These are phyloP conservation scores for Lanius collurio DNA, from an alignment of 2,113 vertebrate genomes.

Conservation along the genomic window DNA sequence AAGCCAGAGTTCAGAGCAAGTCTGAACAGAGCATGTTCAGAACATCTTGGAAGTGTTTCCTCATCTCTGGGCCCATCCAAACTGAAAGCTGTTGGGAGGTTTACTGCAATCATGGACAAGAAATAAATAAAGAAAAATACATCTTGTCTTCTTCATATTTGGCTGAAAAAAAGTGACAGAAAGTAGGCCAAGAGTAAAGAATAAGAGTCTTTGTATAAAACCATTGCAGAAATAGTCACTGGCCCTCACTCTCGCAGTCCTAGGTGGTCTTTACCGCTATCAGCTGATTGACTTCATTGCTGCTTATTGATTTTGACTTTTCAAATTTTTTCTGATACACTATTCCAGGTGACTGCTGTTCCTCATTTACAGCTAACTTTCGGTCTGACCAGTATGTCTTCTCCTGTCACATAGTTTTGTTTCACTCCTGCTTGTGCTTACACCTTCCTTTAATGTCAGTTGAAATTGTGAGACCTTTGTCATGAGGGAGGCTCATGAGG, in stretches of 20 bases:
- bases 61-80: background rate
- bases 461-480: background rate
- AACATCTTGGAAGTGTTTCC: background rate
- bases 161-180: background rate
- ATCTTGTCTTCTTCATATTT: background rate
- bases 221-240: background rate
- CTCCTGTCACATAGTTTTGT: background rate
- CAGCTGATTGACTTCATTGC: background rate
- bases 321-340: background rate
- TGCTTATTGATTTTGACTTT: background rate
- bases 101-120: background rate
- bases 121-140: background rate
- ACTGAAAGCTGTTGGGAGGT: background rate
- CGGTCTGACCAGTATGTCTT: background rate
- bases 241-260: background rate
- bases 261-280: background rate
- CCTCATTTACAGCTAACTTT: background rate
- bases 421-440: background rate
- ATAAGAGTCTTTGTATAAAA: background rate
- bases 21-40: background rate
- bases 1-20: background rate
- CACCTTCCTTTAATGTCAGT: background rate
- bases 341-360: background rate
- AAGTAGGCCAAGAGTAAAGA: background rate
- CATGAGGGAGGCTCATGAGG: fast-evolving